phyloP scores from a whole-genome alignment of 1,140 invertebrate genomes.

The Chrysomallon squamiferum region DNA sequence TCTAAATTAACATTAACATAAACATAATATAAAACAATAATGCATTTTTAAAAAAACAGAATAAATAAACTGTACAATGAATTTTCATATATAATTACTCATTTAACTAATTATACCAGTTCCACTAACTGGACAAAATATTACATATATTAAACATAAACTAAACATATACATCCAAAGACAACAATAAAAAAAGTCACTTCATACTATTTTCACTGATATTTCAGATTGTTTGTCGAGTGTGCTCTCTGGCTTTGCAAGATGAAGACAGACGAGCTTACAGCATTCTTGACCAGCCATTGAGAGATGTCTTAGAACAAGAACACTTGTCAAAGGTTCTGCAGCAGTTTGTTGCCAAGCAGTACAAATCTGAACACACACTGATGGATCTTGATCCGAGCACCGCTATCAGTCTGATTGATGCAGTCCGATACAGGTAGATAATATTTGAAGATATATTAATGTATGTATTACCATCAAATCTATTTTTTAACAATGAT shows the following conservation, averaged over 20 bases:
- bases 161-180: too few species aligned
- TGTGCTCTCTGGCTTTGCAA: constrained; percentile 31
- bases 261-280: constrained; percentile 27
- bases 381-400: constrained; percentile 37
- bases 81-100: too few species aligned
- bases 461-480: neutral
- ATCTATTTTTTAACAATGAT: neutral
- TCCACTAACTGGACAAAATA: too few species aligned
- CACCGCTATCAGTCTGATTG: constrained; percentile 30
- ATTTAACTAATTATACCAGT: too few species aligned
- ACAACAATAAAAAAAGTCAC: too few species aligned
- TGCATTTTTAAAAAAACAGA: too few species aligned
- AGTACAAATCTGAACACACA: constrained; percentile 24
- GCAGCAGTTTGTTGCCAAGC: constrained; percentile 16
- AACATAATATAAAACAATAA: too few species aligned
- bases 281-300: constrained; percentile 24
- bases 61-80: too few species aligned
- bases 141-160: too few species aligned
- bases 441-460: too few species aligned
- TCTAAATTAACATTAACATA: too few species aligned
- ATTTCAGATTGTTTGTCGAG: constrained; percentile 20
- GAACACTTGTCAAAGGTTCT: constrained; percentile 10
- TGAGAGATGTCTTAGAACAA: constrained; percentile 14
- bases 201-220: too few species aligned
- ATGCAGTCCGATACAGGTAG: constrained; percentile 42